Evolutionary conservation across 2,888 invertebrate species (phyloP).

Genomic region (Cacoxenus indagator): DNA sequence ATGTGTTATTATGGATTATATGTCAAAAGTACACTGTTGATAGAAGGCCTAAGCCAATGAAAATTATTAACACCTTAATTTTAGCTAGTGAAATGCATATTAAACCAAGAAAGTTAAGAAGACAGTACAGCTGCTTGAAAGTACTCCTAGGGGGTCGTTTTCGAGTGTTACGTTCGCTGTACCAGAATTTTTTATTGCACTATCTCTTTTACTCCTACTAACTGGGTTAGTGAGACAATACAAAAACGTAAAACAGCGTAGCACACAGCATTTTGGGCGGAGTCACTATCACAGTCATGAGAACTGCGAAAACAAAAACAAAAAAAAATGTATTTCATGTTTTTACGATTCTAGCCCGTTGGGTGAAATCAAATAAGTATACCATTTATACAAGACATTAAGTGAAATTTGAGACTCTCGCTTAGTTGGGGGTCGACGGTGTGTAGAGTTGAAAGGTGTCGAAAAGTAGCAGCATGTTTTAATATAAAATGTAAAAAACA

Average conservation of each 20-base stretch:
- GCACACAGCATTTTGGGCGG: neutral
- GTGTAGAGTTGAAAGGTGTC: constrained; percentile 1
- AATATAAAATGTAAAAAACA: constrained; percentile 39
- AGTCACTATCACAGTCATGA: too few relatives aligned
- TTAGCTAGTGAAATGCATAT: too few relatives aligned
- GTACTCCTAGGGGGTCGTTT: too few relatives aligned
- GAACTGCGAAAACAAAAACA: neutral
- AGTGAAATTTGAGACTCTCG: constrained; percentile 27
- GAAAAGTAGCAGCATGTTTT: constrained; percentile 35
- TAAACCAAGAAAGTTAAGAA: too few relatives aligned
- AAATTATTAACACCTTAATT: too few relatives aligned
- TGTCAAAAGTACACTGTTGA: too few relatives aligned
- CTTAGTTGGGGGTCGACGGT: neutral
- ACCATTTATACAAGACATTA: neutral
- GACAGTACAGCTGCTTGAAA: too few relatives aligned
- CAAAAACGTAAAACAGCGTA: neutral
- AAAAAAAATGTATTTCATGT: neutral
- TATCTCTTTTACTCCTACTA: neutral
- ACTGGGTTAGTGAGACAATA: neutral
- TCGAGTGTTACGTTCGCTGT: too few relatives aligned
- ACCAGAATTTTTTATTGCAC: too few relatives aligned
- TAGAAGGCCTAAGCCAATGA: too few relatives aligned
- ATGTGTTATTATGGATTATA: too few relatives aligned
- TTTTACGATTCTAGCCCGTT: too few relatives aligned
- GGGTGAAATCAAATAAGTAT: neutral